phyloP scores from a whole-genome alignment of 2,888 invertebrate genomes.

The Plagodis dolabraria region DNA sequence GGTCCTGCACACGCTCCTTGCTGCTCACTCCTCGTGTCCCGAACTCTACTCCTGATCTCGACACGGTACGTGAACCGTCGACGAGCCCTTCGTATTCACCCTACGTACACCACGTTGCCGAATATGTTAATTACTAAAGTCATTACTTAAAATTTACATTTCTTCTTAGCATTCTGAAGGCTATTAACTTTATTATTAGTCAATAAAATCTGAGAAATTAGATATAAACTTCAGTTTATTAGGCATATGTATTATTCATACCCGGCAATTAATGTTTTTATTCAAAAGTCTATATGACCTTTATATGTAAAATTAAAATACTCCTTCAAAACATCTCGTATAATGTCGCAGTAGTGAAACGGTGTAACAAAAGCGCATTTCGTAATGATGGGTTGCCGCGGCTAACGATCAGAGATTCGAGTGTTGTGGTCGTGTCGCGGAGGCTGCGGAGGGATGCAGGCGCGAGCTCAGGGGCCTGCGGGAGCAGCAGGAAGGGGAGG shows the following conservation, averaged over 20 bases:
- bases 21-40: slow-evolving; percentile 33
- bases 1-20: slow-evolving; percentile 49
- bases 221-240: background rate
- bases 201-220: background rate
- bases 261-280: too few relatives aligned
- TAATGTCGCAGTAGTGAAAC: slow-evolving; percentile 14
- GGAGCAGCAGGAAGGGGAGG: slow-evolving; percentile 39
- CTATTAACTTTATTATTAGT: slow-evolving; percentile 10
- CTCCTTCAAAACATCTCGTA: background rate
- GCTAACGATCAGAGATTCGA: slow-evolving; percentile 44
- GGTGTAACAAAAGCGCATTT: slow-evolving; percentile 32
- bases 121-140: slow-evolving; percentile 20
- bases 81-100: slow-evolving; percentile 1
- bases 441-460: slow-evolving; percentile 59
- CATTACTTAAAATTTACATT: slow-evolving; percentile 44
- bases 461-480: slow-evolving; percentile 35
- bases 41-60: slow-evolving; percentile 4
- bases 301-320: too few relatives aligned
- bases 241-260: background rate
- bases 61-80: slow-evolving; percentile 4
- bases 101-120: background rate
- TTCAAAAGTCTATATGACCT: too few relatives aligned
- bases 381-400: slow-evolving; percentile 34
- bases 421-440: slow-evolving; percentile 65
- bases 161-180: slow-evolving; percentile 25